These are phyloP conservation scores for rabbit (Oryctolagus cuniculus) DNA, from an alignment of 2,113 vertebrate genomes.

Conservation along the genomic window DNA sequence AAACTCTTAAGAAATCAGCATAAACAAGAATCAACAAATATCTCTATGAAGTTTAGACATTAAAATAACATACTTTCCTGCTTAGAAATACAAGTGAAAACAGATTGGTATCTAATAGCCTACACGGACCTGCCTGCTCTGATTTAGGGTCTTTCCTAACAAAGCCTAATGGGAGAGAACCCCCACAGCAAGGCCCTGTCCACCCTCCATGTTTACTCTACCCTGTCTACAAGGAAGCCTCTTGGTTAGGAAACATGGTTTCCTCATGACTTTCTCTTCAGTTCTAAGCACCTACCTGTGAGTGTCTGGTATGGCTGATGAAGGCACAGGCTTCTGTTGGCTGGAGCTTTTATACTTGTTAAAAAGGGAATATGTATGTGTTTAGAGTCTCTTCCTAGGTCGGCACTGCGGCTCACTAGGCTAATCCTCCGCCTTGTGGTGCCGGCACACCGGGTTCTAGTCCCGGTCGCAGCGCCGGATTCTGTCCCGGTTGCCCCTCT, in stretches of 20 bases:
- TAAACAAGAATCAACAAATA: not conserved
- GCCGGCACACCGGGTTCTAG: too few species aligned
- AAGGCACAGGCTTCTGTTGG: not conserved
- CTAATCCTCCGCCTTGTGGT: too few species aligned
- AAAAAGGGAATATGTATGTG: not conserved
- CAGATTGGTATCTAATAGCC: not conserved
- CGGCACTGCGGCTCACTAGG: too few species aligned
- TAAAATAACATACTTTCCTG: not conserved
- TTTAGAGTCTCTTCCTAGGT: not conserved
- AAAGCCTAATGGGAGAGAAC: not conserved
- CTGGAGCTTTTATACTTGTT: not conserved
- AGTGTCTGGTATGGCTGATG: not conserved
- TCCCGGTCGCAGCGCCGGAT: too few species aligned
- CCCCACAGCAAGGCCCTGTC: not conserved
- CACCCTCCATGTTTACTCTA: not conserved
- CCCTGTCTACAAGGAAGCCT: not conserved
- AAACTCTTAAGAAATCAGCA: slow-evolving; percentile 30
- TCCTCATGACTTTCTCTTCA: not conserved
- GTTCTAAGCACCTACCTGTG: not conserved
- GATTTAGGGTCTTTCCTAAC: not conserved
- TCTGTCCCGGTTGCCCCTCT: too few species aligned
- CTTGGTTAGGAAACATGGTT: not conserved
- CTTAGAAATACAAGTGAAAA: slow-evolving; percentile 2
- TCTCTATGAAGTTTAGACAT: slow-evolving; percentile 9
- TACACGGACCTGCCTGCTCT: not conserved